A percentile compares a stretch with the other conserved stretches of the same genome.
phyloP scores from a whole-genome alignment of 23 tunicate species.

The Phallusia fumigata region DNA sequence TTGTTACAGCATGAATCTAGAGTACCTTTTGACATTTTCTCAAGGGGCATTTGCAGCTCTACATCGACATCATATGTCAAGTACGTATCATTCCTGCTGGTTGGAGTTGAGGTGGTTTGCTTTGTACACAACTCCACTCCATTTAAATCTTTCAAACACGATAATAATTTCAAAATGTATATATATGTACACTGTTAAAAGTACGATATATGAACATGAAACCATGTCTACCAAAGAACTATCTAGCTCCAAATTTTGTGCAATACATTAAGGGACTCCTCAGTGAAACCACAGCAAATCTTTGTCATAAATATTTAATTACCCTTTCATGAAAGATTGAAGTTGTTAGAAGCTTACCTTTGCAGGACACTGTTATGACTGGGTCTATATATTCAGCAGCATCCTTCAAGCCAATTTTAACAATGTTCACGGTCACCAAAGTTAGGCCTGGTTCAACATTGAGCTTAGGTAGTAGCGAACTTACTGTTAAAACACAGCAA shows the following conservation, averaged over 20 bases:
- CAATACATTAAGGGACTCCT: neutral
- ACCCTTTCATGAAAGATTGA: too few relatives aligned
- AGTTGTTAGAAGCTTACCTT: conserved; percentile 41
- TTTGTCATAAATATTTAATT: too few relatives aligned
- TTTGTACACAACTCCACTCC: conserved; percentile 73
- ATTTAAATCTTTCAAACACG: neutral
- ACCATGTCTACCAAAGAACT: too few relatives aligned
- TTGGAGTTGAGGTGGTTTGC: conserved; percentile 64
- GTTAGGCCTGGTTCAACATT: conserved; percentile 36
- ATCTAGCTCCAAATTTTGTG: neutral
- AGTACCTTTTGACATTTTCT: conserved; percentile 58
- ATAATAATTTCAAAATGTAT: too few relatives aligned
- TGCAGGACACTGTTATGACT: conserved; percentile 61
- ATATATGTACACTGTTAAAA: too few relatives aligned
- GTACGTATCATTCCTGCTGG: conserved; percentile 48
- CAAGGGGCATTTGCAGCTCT: conserved; percentile 68
- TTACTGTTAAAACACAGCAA: conserved; percentile 30
- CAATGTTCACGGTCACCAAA: conserved; percentile 52
- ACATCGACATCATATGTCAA: conserved; percentile 63
- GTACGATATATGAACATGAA: too few relatives aligned
- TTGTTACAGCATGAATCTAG: neutral
- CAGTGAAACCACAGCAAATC: neutral
- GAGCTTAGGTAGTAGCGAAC: conserved; percentile 73
- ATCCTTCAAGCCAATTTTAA: conserved; percentile 89
- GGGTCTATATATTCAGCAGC: conserved; percentile 72